Evolutionary conservation across 2,888 invertebrate species (phyloP), one percentile per base, ranked within the genome.

Genomic region (Hyposoter dolosus): DNA sequence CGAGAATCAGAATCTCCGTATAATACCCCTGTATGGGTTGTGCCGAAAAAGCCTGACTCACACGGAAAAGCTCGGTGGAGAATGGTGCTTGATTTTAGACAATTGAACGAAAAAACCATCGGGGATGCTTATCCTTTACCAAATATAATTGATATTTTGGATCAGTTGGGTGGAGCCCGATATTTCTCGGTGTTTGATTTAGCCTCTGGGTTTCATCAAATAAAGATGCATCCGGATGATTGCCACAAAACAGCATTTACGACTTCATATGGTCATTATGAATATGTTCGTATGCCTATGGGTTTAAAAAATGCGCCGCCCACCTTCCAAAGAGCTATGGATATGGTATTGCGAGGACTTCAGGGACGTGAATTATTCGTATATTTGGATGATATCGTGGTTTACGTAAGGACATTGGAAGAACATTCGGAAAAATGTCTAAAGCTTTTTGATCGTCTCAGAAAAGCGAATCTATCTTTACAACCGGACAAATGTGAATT

Each of bases 281-380:
- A 94, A 85, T 94, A 90, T 75, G 87, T 83, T 9, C 78, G 93
- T 28, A 91, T 94, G 91, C 93, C 93, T 0, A 93, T 94, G 86
- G 94, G 93, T 1, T 90, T 94, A 10, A 93, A 92, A 89, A 94
- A 93, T 82, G 93, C 94, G 0, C 94, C 94, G 0, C 91, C 93
- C 0, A 93, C 93, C 0, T 94, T 94, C 74, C 94, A 94, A 88
- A 76, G 93, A 10, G 83, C 92, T 45, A 94, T 94, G 93, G 91
- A 94, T 65, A 90, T 88, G 77, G 90, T 94, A 0, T 81, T 94
- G 10, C 68, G 89, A 35, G 83, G 85, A 5, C 15, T 86, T 7
- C 83, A 83, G 17, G 76, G 80, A 28, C 60, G 32, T n/a, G 40
- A 60, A 40, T 10, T 79, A 23, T 86, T 86, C 66, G 72, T 85